Evolutionary conservation across 2,113 vertebrate genomes (phyloP).

Genomic region (Agapornis roseicollis): DNA sequence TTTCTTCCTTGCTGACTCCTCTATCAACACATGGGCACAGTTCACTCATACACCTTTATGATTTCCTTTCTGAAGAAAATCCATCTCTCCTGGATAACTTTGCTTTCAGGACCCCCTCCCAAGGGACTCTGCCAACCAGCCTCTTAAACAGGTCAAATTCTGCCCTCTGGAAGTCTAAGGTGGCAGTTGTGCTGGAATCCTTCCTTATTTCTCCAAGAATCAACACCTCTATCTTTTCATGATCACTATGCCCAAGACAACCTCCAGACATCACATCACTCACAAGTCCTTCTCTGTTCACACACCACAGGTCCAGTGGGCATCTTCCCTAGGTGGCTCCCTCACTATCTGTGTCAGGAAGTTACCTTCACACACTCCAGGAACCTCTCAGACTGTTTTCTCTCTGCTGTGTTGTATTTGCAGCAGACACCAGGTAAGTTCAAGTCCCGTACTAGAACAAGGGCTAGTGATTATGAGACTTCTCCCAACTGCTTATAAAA

Average conservation of each 20-base stretch:
- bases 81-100: background rate
- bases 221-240: background rate
- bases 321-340: background rate
- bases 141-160: background rate
- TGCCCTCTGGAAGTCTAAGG: background rate
- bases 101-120: background rate
- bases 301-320: background rate
- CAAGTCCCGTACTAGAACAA: background rate
- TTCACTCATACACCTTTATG: background rate
- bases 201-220: background rate
- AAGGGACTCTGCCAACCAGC: background rate
- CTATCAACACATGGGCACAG: background rate
- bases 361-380: background rate
- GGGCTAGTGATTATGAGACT: background rate
- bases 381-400: background rate
- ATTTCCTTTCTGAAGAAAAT: background rate
- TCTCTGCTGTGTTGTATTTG: background rate
- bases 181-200: background rate
- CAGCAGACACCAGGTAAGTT: background rate
- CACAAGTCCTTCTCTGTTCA: background rate
- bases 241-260: background rate
- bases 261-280: background rate
- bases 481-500: background rate
- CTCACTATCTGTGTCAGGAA: background rate
- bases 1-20: background rate